Conservation (phyloP, 2,113 vertebrate species). For the Gallinago paraguaiae region DNA sequence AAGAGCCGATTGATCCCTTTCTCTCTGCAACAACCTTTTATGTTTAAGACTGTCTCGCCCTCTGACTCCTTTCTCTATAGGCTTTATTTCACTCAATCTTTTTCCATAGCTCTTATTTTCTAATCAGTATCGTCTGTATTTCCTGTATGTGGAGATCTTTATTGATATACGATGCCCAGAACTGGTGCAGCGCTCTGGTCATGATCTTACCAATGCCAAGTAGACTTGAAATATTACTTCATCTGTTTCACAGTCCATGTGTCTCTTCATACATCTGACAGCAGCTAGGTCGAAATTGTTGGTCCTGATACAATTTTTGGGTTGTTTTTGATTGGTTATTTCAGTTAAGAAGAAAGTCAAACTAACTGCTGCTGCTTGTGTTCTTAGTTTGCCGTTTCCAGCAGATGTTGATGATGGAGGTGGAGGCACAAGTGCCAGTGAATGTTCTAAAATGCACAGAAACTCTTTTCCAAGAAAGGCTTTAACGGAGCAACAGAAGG, state of each 20-base stretch:
- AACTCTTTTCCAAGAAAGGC: constrained; percentile 72
- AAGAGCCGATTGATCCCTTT: neutral
- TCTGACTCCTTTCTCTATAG: neutral
- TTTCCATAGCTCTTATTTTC: neutral
- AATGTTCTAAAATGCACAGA: neutral
- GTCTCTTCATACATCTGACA: neutral
- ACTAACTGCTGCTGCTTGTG: constrained; percentile 16
- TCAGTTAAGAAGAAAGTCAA: neutral
- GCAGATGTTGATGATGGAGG: constrained; percentile 49
- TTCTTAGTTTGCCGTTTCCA: constrained; percentile 87
- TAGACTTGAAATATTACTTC: neutral
- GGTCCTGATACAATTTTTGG: neutral
- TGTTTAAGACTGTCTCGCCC: neutral
- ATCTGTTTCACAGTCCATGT: neutral
- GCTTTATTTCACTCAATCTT: neutral
- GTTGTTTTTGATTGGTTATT: neutral
- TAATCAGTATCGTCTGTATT: neutral
- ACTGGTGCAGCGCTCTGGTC: neutral
- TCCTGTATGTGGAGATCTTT: neutral
- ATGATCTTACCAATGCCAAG: neutral
- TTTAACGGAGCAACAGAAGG: constrained; percentile 82
- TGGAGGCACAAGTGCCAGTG: constrained; percentile 29
- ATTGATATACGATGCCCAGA: neutral
- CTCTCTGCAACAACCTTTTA: neutral
- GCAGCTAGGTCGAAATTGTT: neutral